Evolutionary conservation across 1,140 invertebrate genomes (phyloP).

Genomic region (Diorhabda carinulata): DNA sequence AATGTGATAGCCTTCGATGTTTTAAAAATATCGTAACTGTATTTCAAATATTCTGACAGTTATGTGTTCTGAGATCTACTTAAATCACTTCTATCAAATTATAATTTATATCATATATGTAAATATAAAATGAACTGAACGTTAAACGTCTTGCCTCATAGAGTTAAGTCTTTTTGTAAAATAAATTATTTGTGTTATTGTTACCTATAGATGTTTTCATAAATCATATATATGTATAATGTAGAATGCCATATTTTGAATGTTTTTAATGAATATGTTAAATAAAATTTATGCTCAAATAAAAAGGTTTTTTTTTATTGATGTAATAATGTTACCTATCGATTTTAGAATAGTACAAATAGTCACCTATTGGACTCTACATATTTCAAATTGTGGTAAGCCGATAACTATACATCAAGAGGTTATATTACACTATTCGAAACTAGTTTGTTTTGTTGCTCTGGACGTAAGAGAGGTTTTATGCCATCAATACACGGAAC

Average conservation of each 20-base stretch:
- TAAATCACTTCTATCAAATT: conserved; percentile 1
- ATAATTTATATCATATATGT: conserved; percentile 1
- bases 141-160: conserved; percentile 24
- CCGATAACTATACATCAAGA: too few species aligned
- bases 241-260: conserved; percentile 23
- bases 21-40: conserved; percentile 1
- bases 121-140: neutral
- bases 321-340: neutral
- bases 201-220: conserved; percentile 28
- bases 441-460: too few species aligned
- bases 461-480: too few species aligned
- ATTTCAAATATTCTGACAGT: neutral
- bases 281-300: conserved; percentile 13
- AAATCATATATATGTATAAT: conserved; percentile 23
- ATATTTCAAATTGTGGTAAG: too few species aligned
- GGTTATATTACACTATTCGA: too few species aligned
- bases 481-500: too few species aligned
- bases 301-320: neutral
- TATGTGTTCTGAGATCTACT: neutral
- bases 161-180: conserved; percentile 24
- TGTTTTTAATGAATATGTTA: conserved; percentile 28
- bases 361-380: too few species aligned
- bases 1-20: neutral
- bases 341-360: too few species aligned
- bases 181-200: conserved; percentile 21